A percentile compares a stretch with the other conserved stretches of the same genome.
These are phyloP conservation scores for Cavia aperea DNA, from an alignment of 2,113 vertebrate species.

Conservation along the genomic window DNA sequence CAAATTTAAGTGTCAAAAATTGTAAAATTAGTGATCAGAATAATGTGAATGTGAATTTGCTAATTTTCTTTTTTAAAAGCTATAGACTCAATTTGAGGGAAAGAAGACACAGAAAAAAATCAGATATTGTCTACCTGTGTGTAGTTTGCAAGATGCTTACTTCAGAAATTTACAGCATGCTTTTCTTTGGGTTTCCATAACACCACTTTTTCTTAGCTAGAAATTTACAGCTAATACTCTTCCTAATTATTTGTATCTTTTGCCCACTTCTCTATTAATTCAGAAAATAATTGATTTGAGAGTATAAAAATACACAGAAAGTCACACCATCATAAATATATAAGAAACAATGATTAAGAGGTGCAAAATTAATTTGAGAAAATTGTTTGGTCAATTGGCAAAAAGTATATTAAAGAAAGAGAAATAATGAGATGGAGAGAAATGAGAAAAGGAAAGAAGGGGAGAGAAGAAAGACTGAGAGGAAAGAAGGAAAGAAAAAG, in stretches of 20 bases:
- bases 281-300: neutral
- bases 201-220: neutral
- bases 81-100: neutral
- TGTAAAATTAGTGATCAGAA: neutral
- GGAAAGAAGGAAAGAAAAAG: no score
- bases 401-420: neutral
- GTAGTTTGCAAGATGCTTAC: neutral
- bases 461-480: rapidly evolving
- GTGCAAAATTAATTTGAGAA: neutral
- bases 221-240: neutral
- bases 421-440: no score
- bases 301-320: neutral
- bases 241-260: neutral
- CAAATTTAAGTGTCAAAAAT: neutral
- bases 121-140: neutral
- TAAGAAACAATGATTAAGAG: neutral
- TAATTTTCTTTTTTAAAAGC: neutral
- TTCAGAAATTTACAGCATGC: neutral
- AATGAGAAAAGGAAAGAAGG: no score
- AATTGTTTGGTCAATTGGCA: neutral
- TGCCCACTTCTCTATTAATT: neutral
- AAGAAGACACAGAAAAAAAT: neutral
- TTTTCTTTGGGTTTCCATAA: neutral
- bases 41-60: neutral
- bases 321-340: neutral